A percentile compares a stretch with the other conserved stretches of the same genome.
Evolutionary conservation across 2,113 vertebrate genomes (phyloP).

Genomic region (Aptenodytes patagonicus): DNA sequence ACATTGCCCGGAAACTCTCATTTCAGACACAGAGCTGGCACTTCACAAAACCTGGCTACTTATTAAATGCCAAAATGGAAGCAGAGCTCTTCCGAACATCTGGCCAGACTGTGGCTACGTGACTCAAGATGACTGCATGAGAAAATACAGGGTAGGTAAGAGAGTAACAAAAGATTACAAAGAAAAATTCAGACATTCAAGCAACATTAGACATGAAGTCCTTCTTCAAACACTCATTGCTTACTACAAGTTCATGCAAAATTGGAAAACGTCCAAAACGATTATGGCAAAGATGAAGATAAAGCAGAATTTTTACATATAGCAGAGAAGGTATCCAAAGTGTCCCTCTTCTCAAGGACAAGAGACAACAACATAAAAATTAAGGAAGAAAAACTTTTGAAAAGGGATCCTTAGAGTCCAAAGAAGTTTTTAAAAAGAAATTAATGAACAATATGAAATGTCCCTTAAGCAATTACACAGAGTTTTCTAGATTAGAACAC

Average conservation of each 20-base stretch:
- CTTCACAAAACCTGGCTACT: not conserved
- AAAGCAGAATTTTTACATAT: not conserved
- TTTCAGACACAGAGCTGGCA: not conserved
- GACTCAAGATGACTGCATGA: slow-evolving; percentile 57
- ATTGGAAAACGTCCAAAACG: not conserved
- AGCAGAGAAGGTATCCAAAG: not conserved
- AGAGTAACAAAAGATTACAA: slow-evolving; percentile 2
- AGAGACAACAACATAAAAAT: not conserved
- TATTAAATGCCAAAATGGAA: not conserved
- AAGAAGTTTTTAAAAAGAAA: not conserved
- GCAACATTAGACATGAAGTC: not conserved
- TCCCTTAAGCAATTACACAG: not conserved
- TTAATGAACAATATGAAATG: not conserved
- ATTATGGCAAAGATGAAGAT: not conserved
- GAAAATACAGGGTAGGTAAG: slow-evolving; percentile 16
- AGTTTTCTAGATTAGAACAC: not conserved
- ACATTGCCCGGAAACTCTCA: not conserved
- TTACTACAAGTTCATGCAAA: slow-evolving; percentile 1
- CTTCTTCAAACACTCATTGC: not conserved
- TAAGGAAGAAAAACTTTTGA: not conserved
- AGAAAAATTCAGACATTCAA: slow-evolving; percentile 25
- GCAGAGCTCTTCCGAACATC: not conserved
- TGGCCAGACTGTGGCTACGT: slow-evolving; percentile 52
- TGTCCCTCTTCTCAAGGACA: not conserved
- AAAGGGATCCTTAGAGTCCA: not conserved